phyloP scores from a whole-genome alignment of 2,888 invertebrate species.

The Oxyscelio sp. region DNA sequence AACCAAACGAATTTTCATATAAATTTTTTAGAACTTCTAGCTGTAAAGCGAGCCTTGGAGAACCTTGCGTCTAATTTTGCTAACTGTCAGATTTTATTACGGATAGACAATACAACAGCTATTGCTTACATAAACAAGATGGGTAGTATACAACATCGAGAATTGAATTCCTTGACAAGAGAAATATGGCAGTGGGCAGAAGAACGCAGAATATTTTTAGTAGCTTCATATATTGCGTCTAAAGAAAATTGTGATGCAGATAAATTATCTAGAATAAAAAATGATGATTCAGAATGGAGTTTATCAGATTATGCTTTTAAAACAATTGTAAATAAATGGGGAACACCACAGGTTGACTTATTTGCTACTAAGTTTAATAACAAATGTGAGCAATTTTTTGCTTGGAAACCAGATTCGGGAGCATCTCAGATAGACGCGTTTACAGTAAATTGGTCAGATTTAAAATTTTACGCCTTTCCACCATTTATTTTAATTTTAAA shows the following conservation, averaged over 20 bases:
- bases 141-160: not conserved
- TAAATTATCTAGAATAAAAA: conserved; percentile 19
- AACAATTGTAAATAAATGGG: conserved; percentile 35
- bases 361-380: conserved; percentile 33
- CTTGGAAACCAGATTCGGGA: conserved; percentile 15
- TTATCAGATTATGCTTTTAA: conserved; percentile 42
- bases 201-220: not conserved
- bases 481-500: conserved; percentile 51
- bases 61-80: not conserved
- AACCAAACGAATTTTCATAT: not conserved
- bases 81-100: conserved; percentile 16
- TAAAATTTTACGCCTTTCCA: conserved; percentile 49
- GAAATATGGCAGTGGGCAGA: conserved; percentile 7
- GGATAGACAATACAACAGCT: conserved; percentile 28
- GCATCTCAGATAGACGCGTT: conserved; percentile 29
- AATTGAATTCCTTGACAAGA: conserved; percentile 5
- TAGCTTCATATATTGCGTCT: conserved; percentile 36
- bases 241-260: conserved; percentile 67
- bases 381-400: conserved; percentile 42
- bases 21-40: not conserved
- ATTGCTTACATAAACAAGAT: conserved; percentile 50
- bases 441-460: conserved; percentile 28
- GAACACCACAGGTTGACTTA: conserved; percentile 34
- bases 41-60: not conserved
- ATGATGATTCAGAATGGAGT: conserved; percentile 59